Conservation (phyloP, 1,140 invertebrate species). For the Drosophila murphyi region DNA sequence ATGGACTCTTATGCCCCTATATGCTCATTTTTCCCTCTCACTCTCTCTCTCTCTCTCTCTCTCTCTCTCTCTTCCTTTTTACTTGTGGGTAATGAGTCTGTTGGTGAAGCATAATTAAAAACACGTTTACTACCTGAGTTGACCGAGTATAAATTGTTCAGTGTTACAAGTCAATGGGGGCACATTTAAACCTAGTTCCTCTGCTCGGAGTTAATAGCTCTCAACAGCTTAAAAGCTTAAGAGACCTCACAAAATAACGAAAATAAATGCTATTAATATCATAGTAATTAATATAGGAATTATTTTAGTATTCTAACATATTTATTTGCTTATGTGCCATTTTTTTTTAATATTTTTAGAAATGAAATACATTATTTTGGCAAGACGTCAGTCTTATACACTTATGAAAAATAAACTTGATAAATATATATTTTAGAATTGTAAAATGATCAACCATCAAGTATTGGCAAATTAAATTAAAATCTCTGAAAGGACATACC, state of each 20-base stretch:
- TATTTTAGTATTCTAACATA: no score
- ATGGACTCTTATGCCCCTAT: constrained; percentile 29
- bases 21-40: constrained; percentile 11
- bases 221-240: constrained; percentile 9
- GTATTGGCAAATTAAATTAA: no score
- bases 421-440: no score
- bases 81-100: constrained; percentile 49
- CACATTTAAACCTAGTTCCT: constrained; percentile 4
- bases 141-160: constrained; percentile 36
- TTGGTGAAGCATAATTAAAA: constrained; percentile 67
- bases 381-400: no score
- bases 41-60: not conserved
- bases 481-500: no score
- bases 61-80: not conserved
- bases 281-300: not conserved
- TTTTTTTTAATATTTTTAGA: not conserved
- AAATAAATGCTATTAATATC: not conserved
- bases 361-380: no score
- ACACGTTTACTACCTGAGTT: constrained; percentile 51
- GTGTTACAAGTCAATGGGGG: constrained; percentile 9
- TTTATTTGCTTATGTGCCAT: no score
- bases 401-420: no score
- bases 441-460: no score
- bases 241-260: not conserved
- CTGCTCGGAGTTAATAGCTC: not conserved